These are phyloP conservation scores for Semnornis frantzii DNA, from an alignment of 2,113 vertebrate species.

Conservation along the genomic window DNA sequence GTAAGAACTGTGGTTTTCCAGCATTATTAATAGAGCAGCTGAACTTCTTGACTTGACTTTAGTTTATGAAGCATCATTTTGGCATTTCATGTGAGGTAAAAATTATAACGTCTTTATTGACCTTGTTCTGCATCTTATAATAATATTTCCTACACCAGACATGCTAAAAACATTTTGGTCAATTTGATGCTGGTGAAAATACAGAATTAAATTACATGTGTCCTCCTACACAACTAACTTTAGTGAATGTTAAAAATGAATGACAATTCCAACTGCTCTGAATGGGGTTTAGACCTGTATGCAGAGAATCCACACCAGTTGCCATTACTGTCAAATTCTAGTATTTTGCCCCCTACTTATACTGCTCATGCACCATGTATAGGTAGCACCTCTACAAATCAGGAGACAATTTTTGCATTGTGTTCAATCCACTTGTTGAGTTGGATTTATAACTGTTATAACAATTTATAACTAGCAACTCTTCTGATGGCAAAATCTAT, in stretches of 20 bases:
- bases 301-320: background rate
- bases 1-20: background rate
- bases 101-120: background rate
- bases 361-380: background rate
- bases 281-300: background rate
- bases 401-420: background rate
- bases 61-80: background rate
- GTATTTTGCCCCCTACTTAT: background rate
- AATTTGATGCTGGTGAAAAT: background rate
- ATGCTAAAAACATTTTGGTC: background rate
- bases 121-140: background rate
- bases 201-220: background rate
- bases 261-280: background rate
- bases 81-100: background rate
- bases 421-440: background rate
- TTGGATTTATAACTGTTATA: no score
- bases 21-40: background rate
- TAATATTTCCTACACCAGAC: background rate
- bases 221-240: background rate
- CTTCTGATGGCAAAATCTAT: background rate
- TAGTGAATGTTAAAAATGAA: background rate
- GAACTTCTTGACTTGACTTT: background rate
- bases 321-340: background rate
- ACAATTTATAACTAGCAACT: no score
- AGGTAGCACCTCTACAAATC: background rate